Evolutionary conservation across 1,140 invertebrate species (phyloP), one percentile per base, ranked within the genome.

Genomic region (Brachystomella parvula): DNA sequence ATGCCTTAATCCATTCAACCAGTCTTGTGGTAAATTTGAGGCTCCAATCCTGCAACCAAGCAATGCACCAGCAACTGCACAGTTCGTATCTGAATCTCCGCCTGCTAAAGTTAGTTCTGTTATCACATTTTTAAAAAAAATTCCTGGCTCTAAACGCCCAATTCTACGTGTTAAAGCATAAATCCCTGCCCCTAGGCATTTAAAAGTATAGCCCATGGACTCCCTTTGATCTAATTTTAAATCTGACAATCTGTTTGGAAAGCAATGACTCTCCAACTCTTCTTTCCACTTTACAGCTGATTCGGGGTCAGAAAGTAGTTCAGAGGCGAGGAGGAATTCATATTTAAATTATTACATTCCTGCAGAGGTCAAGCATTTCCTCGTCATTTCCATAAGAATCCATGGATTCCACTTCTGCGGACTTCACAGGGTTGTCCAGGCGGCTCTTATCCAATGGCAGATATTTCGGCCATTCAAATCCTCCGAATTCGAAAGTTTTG

Each of bases 51-150:
- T 31, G 35, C 61, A 60, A 12, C 68, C 68, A 26, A 70, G 56
- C 15, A 70, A 26, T 1, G 64, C 68, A 31, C 68, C 68, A 61
- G 65, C 68, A 21, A 66, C 68, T 0, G 65, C 64, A 61, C 68
- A 70, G 31, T 70, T 70, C 2, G 68, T 70, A 47, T 70, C 68
- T 19, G 68, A 32, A 64, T 70, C 68, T 19, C 68, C 68, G 15
- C 61, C 61, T 64, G 63, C 64, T 1, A 70, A 53, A 21, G 64
- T 63, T 49, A 70, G 47, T 32, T 70, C 39, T 0, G 68, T 70
- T 44, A 70, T 70, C 15, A 66, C 3, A 3, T n/a, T 21, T 49
- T 66, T 63, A 47, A 65, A 66, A 53, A 53, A 33, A 70, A 70
- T 19, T 60, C 56, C 17, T 28, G 19, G 26, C 15, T 19, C 19